A percentile compares a stretch with the other conserved stretches of the same genome.
These are phyloP conservation scores for Drosophila erecta DNA, from an alignment of 1,140 invertebrate genomes.

Conservation along the genomic window DNA sequence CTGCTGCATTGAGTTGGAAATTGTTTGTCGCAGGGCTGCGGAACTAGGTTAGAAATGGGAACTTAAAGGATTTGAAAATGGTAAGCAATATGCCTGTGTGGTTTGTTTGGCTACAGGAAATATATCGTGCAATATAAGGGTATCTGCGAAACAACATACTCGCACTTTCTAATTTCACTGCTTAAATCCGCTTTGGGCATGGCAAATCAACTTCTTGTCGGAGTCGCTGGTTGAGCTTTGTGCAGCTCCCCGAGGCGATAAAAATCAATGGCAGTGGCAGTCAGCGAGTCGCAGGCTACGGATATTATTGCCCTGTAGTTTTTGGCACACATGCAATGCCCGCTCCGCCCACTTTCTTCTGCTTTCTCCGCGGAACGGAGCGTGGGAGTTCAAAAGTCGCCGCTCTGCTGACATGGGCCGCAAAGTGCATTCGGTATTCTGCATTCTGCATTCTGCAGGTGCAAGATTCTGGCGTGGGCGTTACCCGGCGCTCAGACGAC, in stretches of 20 bases:
- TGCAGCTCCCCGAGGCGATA: constrained; percentile 31
- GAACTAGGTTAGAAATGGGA: not conserved
- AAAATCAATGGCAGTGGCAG: constrained; percentile 76
- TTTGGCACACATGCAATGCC: constrained; percentile 72
- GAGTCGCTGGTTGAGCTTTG: constrained; percentile 24
- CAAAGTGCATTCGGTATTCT: constrained; percentile 34
- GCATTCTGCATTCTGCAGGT: constrained; percentile 52
- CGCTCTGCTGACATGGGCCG: constrained; percentile 43
- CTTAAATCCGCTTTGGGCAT: constrained; percentile 29
- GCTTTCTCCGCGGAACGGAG: constrained; percentile 5
- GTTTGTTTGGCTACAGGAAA: no score
- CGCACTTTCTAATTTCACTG: no score
- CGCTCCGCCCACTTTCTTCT: not conserved
- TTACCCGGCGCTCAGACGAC: constrained; percentile 40
- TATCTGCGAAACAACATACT: constrained; percentile 1
- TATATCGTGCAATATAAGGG: not conserved
- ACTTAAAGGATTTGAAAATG: no score
- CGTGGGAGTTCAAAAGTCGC: constrained; percentile 66
- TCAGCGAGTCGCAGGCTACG: constrained; percentile 34
- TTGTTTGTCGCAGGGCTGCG: not conserved
- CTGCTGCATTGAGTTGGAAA: not conserved
- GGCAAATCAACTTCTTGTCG: constrained; percentile 47
- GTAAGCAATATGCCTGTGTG: no score
- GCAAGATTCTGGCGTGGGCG: constrained; percentile 61
- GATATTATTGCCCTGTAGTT: constrained; percentile 38